Evolutionary conservation across 2,888 invertebrate species (phyloP), one percentile per base, ranked within the genome.

Genomic region (Chloromyia formosa): DNA sequence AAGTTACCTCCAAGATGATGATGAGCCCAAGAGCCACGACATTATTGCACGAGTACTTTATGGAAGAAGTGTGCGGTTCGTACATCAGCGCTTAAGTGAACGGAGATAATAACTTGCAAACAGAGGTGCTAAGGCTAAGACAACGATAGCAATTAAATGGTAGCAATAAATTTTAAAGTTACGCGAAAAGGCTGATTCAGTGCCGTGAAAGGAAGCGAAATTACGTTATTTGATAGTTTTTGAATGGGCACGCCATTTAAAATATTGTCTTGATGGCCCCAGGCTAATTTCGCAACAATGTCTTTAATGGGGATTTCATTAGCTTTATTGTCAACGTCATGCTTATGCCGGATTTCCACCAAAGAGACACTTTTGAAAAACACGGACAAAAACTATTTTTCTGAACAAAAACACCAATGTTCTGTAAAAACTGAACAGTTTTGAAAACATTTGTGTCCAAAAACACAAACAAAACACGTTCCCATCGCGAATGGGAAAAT

Each of bases 1-100:
- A 73, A 75, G 73, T 75, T 72, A 54, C 73, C 58, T 68, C 23
- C 23, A 60, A 53, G n/a, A n/a, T n/a, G 58, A 74, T 56, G 20
- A 45, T 12, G 58, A 27, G 1, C 16, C 42, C 20, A n/a, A n/a
- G 71, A 22, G 53, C 49, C 60, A 58, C 45, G 62, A 62, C 10
- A 42, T n/a, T 35, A 23, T 23, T 22, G 23, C n/a, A 14, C 12
- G 60, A 18, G 23, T 20, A 12, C 14, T n/a, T n/a, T n/a, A n/a
- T n/a, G 27, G 60, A n/a, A n/a, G 35, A 40, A 62, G 40, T 23
- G 40, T 10, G 20, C 27, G 27, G 27, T 35, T 35, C 27, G 66
- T 42, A 66, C 66, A 66, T 66, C 49, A 66, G 20, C 66, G 45
- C 22, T 22, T n/a, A 9, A 49, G 23, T 20, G 49, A 66, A 45